phyloP scores from a whole-genome alignment of 2,888 invertebrate species.

The Lasioglossum pauxillum region DNA sequence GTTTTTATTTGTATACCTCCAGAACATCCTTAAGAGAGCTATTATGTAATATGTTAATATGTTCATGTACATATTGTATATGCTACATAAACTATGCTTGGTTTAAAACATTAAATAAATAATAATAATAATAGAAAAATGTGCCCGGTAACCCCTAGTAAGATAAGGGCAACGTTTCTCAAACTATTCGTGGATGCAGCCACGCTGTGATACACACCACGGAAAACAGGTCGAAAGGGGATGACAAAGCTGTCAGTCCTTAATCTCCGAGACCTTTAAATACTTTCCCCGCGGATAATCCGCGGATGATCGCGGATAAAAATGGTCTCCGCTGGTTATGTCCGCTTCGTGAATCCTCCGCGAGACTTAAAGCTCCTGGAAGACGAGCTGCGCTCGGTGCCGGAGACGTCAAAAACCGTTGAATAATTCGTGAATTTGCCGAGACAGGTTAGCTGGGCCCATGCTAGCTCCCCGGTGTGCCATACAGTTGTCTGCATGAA shows the following conservation, averaged over 20 bases:
- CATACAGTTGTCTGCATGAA: constrained; percentile 37
- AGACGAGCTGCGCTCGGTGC: constrained; percentile 8
- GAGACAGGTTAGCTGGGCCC: constrained; percentile 31
- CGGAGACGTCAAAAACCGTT: constrained; percentile 54
- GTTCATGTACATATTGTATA: too few species aligned
- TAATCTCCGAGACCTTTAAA: constrained; percentile 45
- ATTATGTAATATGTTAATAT: too few species aligned
- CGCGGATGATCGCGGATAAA: constrained; percentile 61
- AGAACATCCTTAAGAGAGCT: too few species aligned
- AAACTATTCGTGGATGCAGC: constrained; percentile 42
- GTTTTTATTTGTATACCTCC: too few species aligned
- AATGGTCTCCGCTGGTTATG: constrained; percentile 31
- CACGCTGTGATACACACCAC: neutral
- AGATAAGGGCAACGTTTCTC: neutral
- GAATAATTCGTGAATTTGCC: constrained; percentile 63
- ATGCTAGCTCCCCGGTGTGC: constrained; percentile 33
- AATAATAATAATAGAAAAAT: too few species aligned
- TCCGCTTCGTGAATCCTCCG: constrained; percentile 11
- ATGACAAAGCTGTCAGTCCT: neutral
- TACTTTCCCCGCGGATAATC: constrained; percentile 52
- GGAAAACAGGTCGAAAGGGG: neutral
- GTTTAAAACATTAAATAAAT: too few species aligned
- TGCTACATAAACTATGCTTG: too few species aligned
- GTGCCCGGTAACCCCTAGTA: neutral
- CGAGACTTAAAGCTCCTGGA: constrained; percentile 28